Conservation (phyloP, 2,113 vertebrate species). For the Bubalus kerabau region DNA sequence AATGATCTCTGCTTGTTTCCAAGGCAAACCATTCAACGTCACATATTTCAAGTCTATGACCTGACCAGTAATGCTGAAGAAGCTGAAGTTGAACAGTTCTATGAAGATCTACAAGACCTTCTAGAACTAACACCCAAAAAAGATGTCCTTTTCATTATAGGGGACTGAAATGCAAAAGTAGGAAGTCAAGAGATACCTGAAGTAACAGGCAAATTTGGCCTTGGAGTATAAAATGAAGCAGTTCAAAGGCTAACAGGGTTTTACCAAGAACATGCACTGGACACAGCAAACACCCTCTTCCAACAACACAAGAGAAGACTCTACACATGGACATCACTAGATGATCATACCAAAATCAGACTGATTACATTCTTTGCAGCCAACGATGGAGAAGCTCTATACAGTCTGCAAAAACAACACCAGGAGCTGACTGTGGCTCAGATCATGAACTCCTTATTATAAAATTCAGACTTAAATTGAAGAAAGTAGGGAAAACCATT, state of each 20-base stretch:
- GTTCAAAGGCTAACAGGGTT: not conserved
- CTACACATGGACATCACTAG: not conserved
- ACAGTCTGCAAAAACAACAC: not conserved
- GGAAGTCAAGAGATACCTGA: not conserved
- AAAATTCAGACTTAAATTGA: not conserved
- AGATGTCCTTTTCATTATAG: not conserved
- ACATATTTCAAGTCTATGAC: not conserved
- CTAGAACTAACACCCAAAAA: not conserved
- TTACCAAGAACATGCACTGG: not conserved
- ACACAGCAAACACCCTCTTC: not conserved
- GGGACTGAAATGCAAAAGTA: not conserved
- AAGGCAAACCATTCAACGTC: not conserved
- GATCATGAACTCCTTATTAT: not conserved
- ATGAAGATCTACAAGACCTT: not conserved
- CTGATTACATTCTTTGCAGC: not conserved
- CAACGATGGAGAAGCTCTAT: not conserved
- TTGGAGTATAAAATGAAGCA: not conserved
- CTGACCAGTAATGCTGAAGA: not conserved
- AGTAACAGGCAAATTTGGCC: not conserved
- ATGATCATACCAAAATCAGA: not conserved
- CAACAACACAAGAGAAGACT: not conserved
- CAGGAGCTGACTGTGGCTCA: not conserved
- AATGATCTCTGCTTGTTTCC: not conserved
- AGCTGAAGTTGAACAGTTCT: not conserved
- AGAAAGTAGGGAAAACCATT: not conserved